Evolutionary conservation across 2,888 invertebrate genomes (phyloP), one percentile per base, ranked within the genome.

Genomic region (Glyphotaelius pellucidus): DNA sequence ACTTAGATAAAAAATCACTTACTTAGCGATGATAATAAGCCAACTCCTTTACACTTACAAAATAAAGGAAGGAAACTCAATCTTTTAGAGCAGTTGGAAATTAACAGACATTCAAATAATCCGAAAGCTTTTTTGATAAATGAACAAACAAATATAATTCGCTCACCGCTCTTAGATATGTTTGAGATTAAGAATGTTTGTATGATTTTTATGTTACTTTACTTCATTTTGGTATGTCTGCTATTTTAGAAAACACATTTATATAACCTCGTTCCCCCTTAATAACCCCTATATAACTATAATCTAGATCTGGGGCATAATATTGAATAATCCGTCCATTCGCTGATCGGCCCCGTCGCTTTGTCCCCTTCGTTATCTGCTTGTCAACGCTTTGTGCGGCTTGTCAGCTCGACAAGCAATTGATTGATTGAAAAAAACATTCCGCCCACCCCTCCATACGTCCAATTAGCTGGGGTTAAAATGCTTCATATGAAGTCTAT

Each of bases 371-470:
- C 38, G 38, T 86, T 42, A 42, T 86, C 86, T 42, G 25, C 86
- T 81, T 86, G 86, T 86, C 86, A 42, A 14, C 86, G 86, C 42
- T 86, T 86, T 42, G 38, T 35, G 42, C 81, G 81, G 86, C 42
- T 25, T 42, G 86, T 86, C 86, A 86, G n/a, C 25, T n/a, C 30
- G 42, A 86, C 86, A 42, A 35, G 47, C 35, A 30, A 35, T 35
- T 30, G n/a, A 38, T 86, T 86, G 86, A 86, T 86, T 86, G 86
- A 86, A 38, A n/a, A 38, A 42, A 30, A 42, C 42, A 30, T 38
- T 86, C n/a, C 30, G n/a, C 12, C 42, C 15, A 0, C 42, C 42
- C 42, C 42, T 19, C n/a, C 19, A 14, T 32, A 31, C 81, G 81
- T 15, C 81, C 67, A 67, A 81, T 81, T 81, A 30, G 35, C 42